Evolutionary conservation across 1,140 invertebrate genomes (phyloP).

Genomic region (Spodoptera frugiperda): DNA sequence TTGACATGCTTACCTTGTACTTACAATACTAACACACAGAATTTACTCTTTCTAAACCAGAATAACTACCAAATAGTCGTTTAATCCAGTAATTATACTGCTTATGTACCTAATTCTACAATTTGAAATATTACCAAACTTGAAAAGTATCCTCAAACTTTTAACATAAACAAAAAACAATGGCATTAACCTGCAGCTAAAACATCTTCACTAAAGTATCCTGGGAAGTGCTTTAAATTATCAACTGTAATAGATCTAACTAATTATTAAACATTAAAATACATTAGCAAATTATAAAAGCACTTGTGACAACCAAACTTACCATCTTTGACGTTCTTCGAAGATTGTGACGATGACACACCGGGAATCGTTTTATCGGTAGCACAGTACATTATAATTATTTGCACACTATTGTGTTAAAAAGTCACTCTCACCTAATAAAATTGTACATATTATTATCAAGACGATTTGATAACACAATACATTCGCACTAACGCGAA

Average conservation of each 20-base stretch:
- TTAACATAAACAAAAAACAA: slow-evolving; percentile 24
- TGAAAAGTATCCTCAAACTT: slow-evolving; percentile 39
- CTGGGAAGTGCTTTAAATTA: neutral
- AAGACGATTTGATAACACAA: slow-evolving; percentile 74
- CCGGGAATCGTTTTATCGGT: slow-evolving; percentile 85
- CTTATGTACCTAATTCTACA: neutral
- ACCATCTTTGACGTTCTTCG: slow-evolving; percentile 86
- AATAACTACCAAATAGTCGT: no score
- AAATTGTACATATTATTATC: slow-evolving; percentile 74
- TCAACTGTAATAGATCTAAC: neutral
- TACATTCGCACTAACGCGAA: slow-evolving; percentile 78
- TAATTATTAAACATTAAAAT: slow-evolving; percentile 11
- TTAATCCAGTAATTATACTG: neutral
- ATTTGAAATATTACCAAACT: slow-evolving; percentile 26
- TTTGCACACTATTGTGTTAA: slow-evolving; percentile 64
- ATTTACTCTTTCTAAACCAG: neutral
- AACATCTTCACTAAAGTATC: neutral
- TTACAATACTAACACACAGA: neutral
- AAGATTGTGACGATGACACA: slow-evolving; percentile 85
- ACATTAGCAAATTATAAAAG: slow-evolving; percentile 21
- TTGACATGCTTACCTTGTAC: slow-evolving; percentile 16
- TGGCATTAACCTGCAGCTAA: neutral
- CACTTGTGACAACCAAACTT: slow-evolving; percentile 81
- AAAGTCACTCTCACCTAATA: slow-evolving; percentile 70
- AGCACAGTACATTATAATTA: slow-evolving; percentile 83